A percentile compares a stretch with the other conserved stretches of the same genome.
Conservation (phyloP, 2,888 invertebrate genomes). For the Agrotis puta region DNA sequence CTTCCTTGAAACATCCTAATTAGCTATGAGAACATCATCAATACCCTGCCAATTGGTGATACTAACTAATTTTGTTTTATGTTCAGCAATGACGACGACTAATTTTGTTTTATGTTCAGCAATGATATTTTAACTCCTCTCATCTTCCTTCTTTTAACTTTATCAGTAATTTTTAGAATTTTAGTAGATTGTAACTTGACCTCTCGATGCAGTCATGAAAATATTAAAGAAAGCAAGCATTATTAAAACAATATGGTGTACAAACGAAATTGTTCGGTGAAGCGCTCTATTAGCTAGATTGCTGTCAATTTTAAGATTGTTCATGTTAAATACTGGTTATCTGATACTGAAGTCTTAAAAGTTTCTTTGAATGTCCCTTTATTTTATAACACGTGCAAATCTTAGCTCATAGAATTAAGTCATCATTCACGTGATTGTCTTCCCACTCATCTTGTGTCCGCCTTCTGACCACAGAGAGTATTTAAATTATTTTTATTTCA, state of each 20-base stretch:
- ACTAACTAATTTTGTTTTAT: background rate
- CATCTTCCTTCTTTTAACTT: background rate
- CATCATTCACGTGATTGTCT: constrained; percentile 38
- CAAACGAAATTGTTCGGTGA: too few relatives aligned
- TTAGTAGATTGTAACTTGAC: too few relatives aligned
- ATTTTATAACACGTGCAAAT: background rate
- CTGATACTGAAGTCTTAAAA: too few relatives aligned
- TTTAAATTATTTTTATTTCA: background rate
- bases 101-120: background rate
- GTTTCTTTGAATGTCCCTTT: background rate
- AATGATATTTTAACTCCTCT: background rate
- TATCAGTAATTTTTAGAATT: too few relatives aligned
- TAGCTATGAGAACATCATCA: constrained; percentile 19
- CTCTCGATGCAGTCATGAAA: too few relatives aligned
- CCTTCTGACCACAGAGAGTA: background rate
- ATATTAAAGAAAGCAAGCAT: too few relatives aligned
- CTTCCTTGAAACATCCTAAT: constrained; percentile 35
- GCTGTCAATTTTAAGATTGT: too few relatives aligned
- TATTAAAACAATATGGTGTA: too few relatives aligned
- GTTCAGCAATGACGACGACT: background rate
- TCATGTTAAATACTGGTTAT: too few relatives aligned
- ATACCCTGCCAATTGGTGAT: background rate
- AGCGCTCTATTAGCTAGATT: too few relatives aligned
- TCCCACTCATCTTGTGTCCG: constrained; percentile 38
- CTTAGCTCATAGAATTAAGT: constrained; percentile 12